Base-by-base conservation (phyloP, 2,113 vertebrate genomes). In the Actinemys pallida region DNA sequence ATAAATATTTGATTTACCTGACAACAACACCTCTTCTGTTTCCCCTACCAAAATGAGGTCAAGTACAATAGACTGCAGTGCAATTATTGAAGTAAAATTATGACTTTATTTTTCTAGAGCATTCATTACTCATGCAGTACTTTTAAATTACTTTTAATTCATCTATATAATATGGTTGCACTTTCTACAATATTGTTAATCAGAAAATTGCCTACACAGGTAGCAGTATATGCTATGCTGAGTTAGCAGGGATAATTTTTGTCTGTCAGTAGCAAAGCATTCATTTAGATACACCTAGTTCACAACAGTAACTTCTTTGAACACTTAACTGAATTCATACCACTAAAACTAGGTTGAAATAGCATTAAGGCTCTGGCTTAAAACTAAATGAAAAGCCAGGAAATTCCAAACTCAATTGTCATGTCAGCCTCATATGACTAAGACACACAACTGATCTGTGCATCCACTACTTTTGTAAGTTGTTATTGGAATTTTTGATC, bases 1-100 rank as follows among this genome's bases (percentile, higher is more conserved):
- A 90, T 95, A 92, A 96, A 95, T 96, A 92, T 87, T 97, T 96
- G 0, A 95, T 94, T 83, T 29, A 94, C 3, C 45, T 87, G 53
- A 93, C 35, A 94, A 86, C 14, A 89, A 29, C 25, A 88, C 65
- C 45, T 95, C 81, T 91, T 93, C 69, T 94, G 1, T 65, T 90
- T 89, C 39, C 22, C 13, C 12, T 47, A 78, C 6, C 25, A 78
- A 25, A 78, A 27, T 78, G 75, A 78, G 11, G 25, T 78, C 72
- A 78, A 78, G 24, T 47, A 78, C 10, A 78, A 78, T 45, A 29
- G 25, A 45, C 42, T 47, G 24, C 42, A 45, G 42, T 47, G 45
- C 42, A 45, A 45, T 13, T 57, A 92, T 84, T 90, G 35, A 53
- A 47, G 80, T 56, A 84, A 16, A 27, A 78, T 84, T 39, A 49